Evolutionary conservation across 2,113 vertebrate genomes (phyloP), one percentile per base, ranked within the genome.

Genomic region (Trematomus loennbergii): DNA sequence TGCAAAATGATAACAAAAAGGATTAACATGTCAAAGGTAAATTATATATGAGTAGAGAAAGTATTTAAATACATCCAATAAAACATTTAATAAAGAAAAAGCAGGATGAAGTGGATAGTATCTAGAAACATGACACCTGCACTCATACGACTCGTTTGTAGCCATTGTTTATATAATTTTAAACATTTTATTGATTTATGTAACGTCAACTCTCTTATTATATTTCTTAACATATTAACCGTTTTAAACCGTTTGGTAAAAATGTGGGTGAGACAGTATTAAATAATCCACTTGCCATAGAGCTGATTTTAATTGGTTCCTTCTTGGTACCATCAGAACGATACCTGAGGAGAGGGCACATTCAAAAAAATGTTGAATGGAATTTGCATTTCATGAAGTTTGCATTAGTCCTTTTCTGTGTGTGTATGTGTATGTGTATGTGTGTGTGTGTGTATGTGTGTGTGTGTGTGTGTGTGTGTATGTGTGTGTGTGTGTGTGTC

Each of bases 321-420:
- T 99, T 99, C 94, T 99, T 99, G 66, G 96, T 97, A 83, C 97
- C 97, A 94, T 99, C 97, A 72, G 97, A 97, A 45, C 89, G 96
- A 93, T 97, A 97, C 80, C 98, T 99, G 93, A 91, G 90, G 84
- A 13, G 15, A 77, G 0, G 4, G 72, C 9, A 78, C 2, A 29
- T 2, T 40, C 36, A 64, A 59, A 2, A 2, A 18, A 53, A 40
- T n/a, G 17, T 61, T 2, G 2, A 36, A 7, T 25, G 43, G 9
- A 22, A 62, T 43, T 12, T 59, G 4, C 10, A 68, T 11, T n/a
- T 16, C 50, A 57, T 16, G 10, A 59, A n/a, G n/a, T n/a, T n/a
- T n/a, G n/a, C n/a, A n/a, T n/a, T n/a, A n/a, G n/a, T n/a, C n/a
- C n/a, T n/a, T n/a, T n/a, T n/a, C n/a, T n/a, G 3, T 22, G 22